Percentiles rank a stretch among this genome's conserved stretches.
Evolutionary conservation across 1,140 invertebrate genomes (phyloP).

Genomic region (Solenopsis invicta): DNA sequence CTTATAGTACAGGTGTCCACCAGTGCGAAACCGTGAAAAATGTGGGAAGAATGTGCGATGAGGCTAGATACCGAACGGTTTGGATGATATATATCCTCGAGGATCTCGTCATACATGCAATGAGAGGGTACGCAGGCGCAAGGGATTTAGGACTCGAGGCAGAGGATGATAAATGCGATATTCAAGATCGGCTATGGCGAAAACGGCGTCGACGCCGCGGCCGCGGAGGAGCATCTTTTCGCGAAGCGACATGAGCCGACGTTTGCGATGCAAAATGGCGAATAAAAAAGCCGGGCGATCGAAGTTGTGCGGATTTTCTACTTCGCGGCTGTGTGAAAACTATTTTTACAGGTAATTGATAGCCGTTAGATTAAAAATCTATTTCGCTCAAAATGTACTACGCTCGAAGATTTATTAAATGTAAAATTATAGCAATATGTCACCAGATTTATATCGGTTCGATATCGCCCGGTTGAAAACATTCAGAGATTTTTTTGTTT

Average conservation of each 20-base stretch:
- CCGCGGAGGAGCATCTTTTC: conserved; percentile 28
- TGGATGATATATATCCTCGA: conserved; percentile 71
- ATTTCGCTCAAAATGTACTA: conserved; percentile 65
- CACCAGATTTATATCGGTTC: conserved; percentile 36
- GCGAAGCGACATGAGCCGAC: conserved; percentile 40
- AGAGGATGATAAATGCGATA: conserved; percentile 73
- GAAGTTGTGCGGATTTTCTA: background rate
- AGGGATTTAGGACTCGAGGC: conserved; percentile 65
- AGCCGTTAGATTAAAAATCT: conserved; percentile 76
- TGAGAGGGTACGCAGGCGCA: conserved; percentile 54
- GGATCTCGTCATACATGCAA: conserved; percentile 68
- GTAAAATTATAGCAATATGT: conserved; percentile 75
- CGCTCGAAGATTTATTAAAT: conserved; percentile 76
- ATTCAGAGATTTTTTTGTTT: background rate
- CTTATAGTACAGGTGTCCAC: background rate
- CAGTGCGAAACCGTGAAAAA: conserved; percentile 30
- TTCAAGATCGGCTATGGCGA: conserved; percentile 63
- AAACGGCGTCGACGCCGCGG: conserved; percentile 13
- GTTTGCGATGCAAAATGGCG: background rate
- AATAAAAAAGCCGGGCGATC: background rate
- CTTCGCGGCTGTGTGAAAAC: conserved; percentile 36
- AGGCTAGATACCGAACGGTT: conserved; percentile 42
- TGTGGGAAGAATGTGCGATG: conserved; percentile 22
- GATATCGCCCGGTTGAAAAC: background rate
- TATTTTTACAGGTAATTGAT: conserved; percentile 73